Conservation (phyloP, 2,113 vertebrate species). For the Laterallus jamaicensis region DNA sequence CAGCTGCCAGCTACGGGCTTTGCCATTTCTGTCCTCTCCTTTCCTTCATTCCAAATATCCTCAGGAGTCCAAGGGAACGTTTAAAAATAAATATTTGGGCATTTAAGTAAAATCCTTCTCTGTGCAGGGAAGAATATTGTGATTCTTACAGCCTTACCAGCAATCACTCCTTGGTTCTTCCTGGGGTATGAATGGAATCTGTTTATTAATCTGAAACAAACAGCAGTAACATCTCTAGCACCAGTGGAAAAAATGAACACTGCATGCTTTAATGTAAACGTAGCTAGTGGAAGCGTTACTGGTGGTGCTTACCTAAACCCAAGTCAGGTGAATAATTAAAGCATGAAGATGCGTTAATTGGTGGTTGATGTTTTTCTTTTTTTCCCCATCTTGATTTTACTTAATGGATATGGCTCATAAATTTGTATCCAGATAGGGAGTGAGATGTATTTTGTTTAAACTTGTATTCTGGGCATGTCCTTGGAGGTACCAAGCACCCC, state of each 20-base stretch:
- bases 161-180: neutral
- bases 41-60: neutral
- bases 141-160: neutral
- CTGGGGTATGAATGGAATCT: neutral
- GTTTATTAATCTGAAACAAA: neutral
- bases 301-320: neutral
- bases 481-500: neutral
- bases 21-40: neutral
- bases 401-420: neutral
- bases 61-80: neutral
- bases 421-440: neutral
- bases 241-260: neutral
- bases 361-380: rapidly evolving
- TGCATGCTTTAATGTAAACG: neutral
- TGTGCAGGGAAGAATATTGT: neutral
- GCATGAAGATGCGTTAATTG: neutral
- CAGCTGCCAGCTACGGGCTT: neutral
- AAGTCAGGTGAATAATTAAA: neutral
- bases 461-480: neutral
- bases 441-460: neutral
- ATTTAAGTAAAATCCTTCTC: neutral
- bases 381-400: neutral
- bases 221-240: neutral
- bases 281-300: neutral
- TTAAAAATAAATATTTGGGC: neutral